phyloP scores from a whole-genome alignment of 1,140 invertebrate genomes.

The Lepidurus couesii region DNA sequence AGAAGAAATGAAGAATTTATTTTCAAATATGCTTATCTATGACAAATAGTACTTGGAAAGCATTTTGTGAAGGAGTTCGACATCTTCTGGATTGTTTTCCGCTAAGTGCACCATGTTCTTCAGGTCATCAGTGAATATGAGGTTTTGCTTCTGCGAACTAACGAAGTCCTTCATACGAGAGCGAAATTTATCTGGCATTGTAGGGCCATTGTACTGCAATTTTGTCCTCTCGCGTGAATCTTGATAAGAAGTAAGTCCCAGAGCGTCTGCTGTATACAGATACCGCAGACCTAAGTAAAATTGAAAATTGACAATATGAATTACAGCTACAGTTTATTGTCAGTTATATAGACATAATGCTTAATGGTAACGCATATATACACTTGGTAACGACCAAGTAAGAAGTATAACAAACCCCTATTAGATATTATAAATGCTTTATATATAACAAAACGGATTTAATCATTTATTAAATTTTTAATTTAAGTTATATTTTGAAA shows the following conservation, averaged over 20 bases:
- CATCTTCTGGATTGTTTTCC: constrained; percentile 54
- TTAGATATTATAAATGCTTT: no score
- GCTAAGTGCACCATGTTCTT: constrained; percentile 71
- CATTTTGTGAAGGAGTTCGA: constrained; percentile 61
- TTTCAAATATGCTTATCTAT: constrained; percentile 23
- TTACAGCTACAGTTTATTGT: neutral
- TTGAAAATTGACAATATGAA: neutral
- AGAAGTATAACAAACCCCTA: neutral
- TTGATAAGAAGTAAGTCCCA: constrained; percentile 57
- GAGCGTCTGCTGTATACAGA: constrained; percentile 50
- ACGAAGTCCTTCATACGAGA: constrained; percentile 60
- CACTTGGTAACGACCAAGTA: neutral
- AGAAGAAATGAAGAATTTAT: constrained; percentile 31
- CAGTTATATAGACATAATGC: neutral
- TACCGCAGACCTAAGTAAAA: constrained; percentile 40
- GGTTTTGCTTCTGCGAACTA: constrained; percentile 47
- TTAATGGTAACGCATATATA: neutral
- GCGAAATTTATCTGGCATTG: constrained; percentile 56
- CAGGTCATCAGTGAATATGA: constrained; percentile 78
- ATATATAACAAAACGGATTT: no score
- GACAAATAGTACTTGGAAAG: constrained; percentile 52
- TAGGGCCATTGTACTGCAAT: constrained; percentile 51
- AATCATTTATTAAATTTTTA: no score
- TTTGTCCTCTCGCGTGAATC: constrained; percentile 49
- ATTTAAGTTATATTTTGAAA: no score